These are phyloP conservation scores for Eumaeus atala DNA, from an alignment of 1,140 invertebrate species.

Conservation along the genomic window DNA sequence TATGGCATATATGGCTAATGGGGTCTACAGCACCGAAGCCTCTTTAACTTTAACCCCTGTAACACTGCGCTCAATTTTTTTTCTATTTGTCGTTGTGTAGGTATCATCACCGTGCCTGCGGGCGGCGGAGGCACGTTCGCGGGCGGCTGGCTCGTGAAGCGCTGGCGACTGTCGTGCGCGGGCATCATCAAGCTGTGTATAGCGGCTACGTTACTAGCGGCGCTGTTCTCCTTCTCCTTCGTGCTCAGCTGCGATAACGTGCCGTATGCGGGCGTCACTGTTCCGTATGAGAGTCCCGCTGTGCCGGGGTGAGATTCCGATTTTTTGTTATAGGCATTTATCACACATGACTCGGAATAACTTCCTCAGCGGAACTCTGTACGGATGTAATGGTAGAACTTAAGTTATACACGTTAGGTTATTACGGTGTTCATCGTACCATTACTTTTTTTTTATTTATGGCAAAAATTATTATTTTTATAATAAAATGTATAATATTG, in stretches of 20 bases:
- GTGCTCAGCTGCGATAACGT: conserved; percentile 84
- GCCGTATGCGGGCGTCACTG: conserved; percentile 83
- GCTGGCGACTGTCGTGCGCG: conserved; percentile 80
- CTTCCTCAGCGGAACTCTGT: too few species aligned
- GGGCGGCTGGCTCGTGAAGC: conserved; percentile 87
- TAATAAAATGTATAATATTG: too few species aligned
- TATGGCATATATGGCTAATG: too few species aligned
- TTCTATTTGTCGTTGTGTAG: conserved; percentile 49
- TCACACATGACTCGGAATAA: too few species aligned
- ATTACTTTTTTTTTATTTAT: too few species aligned
- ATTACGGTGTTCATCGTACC: too few species aligned
- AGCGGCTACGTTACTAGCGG: conserved; percentile 75
- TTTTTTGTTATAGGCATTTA: neutral
- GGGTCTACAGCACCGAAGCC: too few species aligned
- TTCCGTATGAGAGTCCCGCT: conserved; percentile 70
- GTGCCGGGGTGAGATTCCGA: conserved; percentile 57
- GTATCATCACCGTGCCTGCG: conserved; percentile 82
- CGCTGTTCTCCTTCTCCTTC: conserved; percentile 79
- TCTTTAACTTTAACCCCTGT: too few species aligned
- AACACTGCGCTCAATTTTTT: too few species aligned
- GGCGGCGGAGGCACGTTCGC: conserved; percentile 86
- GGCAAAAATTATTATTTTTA: too few species aligned
- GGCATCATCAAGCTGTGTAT: conserved; percentile 87
- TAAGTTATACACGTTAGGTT: too few species aligned
- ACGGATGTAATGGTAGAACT: too few species aligned